phyloP scores from a whole-genome alignment of 2,113 vertebrate genomes.

The Callipepla squamata region DNA sequence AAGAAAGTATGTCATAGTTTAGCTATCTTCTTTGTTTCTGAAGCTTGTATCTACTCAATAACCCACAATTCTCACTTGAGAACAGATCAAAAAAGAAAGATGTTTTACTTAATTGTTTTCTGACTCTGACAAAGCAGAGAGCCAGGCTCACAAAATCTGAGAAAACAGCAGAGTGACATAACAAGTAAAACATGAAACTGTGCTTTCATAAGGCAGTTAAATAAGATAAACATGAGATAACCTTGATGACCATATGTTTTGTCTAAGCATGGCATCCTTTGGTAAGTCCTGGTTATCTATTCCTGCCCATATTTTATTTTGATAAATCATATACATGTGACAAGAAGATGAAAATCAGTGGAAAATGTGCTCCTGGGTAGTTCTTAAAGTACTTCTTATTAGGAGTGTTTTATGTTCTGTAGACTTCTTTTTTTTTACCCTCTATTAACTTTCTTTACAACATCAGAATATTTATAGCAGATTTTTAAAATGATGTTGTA shows the following conservation, averaged over 20 bases:
- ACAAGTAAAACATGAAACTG: background rate
- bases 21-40: slow-evolving; percentile 41
- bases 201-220: background rate
- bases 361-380: background rate
- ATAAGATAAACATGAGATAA: background rate
- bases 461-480: slow-evolving; percentile 8
- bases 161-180: background rate
- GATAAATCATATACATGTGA: background rate
- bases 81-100: slow-evolving; percentile 8
- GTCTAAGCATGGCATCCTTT: background rate
- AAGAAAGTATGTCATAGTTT: slow-evolving; percentile 40
- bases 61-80: slow-evolving; percentile 15
- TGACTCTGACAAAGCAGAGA: background rate
- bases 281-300: background rate
- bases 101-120: slow-evolving; percentile 16
- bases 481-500: slow-evolving; percentile 30
- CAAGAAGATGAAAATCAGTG: background rate
- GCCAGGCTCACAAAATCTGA: background rate
- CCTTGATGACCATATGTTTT: background rate
- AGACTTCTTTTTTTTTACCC: background rate
- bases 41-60: slow-evolving; percentile 5
- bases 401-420: background rate
- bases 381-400: background rate
- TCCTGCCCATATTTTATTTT: background rate
- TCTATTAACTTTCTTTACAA: slow-evolving; percentile 10